Evolutionary conservation across 2,797 vertebrate species (phyloP), one percentile per base, ranked within the genome.

Genomic region (Gymnoscopelus microlampas): DNA sequence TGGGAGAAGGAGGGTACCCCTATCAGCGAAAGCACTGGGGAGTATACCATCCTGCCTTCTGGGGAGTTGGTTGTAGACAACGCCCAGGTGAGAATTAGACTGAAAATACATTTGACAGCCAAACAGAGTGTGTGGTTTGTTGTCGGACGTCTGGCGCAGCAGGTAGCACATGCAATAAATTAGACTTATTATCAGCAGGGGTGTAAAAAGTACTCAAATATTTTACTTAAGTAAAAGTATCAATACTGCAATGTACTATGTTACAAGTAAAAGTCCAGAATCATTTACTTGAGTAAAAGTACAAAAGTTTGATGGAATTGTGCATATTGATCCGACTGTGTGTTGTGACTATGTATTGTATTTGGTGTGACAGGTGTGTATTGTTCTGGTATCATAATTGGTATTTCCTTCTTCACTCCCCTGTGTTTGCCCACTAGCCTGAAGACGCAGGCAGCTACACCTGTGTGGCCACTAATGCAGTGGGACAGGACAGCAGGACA

Each of bases 371-470:
- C 50, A 70, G 59, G 57, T 26, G 19, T 5, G 1, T 4, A 11
- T 58, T 8, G 39, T 44, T 44, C 39, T 44, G 9, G 8, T 44
- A 44, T 24, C 19, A 53, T 10, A 44, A 61, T 11, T 0, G 7
- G 23, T 62, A 48, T 60, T 11, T 29, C 58, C 26, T 50, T 14
- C 5, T 14, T 48, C 57, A 59, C 12, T 12, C 55, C 0, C 49
- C 23, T 29, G 3, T 66, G 13, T 35, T 61, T 60, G 24, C 69
- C 8, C 14, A 8, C 35, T 84, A 99, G 98, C 91, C 88, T 0
- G 90, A 93, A 15, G 96, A 99, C 79, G 91, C 94, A 60, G 98
- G 97, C 49, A 89, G 78, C 74, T 99, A 98, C 32, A 96, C 95
- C 3, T 99, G 98, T 67, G 78, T 95, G n/a, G 97, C 97, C 65